Base-by-base conservation (phyloP, 2,888 invertebrate genomes). In the Cantharis flavilabris region DNA sequence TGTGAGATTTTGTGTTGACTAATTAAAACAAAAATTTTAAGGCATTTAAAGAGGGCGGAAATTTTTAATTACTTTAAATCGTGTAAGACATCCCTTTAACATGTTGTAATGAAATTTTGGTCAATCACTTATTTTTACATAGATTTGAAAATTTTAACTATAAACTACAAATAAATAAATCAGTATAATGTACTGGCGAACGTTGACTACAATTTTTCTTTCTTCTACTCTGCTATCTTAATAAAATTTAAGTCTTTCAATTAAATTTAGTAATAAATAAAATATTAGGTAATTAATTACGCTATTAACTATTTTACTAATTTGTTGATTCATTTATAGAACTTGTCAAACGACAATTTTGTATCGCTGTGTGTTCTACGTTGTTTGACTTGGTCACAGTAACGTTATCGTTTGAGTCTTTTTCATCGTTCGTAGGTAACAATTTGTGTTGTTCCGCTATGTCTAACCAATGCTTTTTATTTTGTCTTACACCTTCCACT, bases 401-500 rank as follows among this genome's bases (percentile, higher is more conserved):
- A 71, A 85, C 81, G 75, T 87, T 87, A 78, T 87, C 87, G 74
- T 88, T 88, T 69, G 84, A 84, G 79, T 87, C 86, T 78, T 84
- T 84, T 70, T 85, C 84, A 49, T 83, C 82, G 62, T 78, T 80
- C 2, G 75, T 33, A n/a, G 84, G 83, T 13, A 87, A 80, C 49
- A 87, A 80, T 77, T 86, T 83, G 76, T 88, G 85, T 63, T 85
- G 84, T 9, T 86, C 89, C 1, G 96, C 93, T 80, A 96, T 89
- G 76, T 94, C 93, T 83, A 96, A 90, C 98, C 97, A 98, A 85
- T 96, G 94, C 62, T 91, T 90, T 76, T 96, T 93, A 88, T 98
- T 98, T 84, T 92, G 91, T 80, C 93, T 91, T 16, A 97, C 96
- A 62, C 97, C 95, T 64, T 95, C 94, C 9, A 96, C 92, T 87